Evolutionary conservation across 2,888 invertebrate species (phyloP), one percentile per base, ranked within the genome.

Genomic region (Sialis fuliginosa): DNA sequence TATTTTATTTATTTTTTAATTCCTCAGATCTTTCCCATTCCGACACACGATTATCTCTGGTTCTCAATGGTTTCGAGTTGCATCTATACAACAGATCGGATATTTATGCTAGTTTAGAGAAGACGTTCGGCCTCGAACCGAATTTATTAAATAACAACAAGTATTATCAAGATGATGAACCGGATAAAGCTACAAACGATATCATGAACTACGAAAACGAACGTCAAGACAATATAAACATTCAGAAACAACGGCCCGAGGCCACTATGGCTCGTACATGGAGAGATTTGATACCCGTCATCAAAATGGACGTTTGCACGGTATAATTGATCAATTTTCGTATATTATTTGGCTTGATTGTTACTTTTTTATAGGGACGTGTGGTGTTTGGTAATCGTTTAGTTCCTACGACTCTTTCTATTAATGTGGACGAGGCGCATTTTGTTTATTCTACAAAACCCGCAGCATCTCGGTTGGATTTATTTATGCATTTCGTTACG

Each of bases 261-360:
- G 87, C 87, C 6, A 85, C 85, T 50, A 81, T 87, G 68, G 86
- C 86, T 4, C 75, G 87, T 54, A 88, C 89, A 3, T 96, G 95
- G 96, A 72, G 95, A 52, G 93, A 95, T 68, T 75, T 96, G 53
- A 89, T 96, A 59, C 96, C 96, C 34, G 92, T 95, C 47, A 93
- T 93, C 51, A 96, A 96, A 71, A 74, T 92, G 53, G 95, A 96
- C 61, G 79, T 97, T 45, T 86, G 86, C 55, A 83, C 88, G 33
- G 80, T 80, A 62, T 32, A 32, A 47, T 9, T 8, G 35, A 35
- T 35, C n/a, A 35, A 8, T n/a, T 35, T 13, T 9, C 33, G 12
- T 9, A 33, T 13, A 41, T 22, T 10, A 10, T 39, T 10, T 12
- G 30, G n/a, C 9, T 6, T 10, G 9, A 37, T 34, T 31, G 39